Evolutionary conservation across 2,888 invertebrate species (phyloP), one percentile per base, ranked within the genome.

Genomic region (Eubasilissa splendida): DNA sequence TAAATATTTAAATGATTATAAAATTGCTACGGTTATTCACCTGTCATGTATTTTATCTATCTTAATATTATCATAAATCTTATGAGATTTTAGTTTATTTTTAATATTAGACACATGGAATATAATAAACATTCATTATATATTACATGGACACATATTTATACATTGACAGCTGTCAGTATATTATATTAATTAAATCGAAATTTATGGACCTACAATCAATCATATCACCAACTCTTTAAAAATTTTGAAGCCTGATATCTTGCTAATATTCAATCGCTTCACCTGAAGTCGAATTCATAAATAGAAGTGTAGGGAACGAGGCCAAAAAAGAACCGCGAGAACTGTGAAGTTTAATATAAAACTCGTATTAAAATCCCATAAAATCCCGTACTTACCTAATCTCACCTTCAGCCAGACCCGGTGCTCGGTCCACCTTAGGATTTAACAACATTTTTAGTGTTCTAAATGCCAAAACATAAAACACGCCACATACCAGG

Each of bases 331-430:
- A 53, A 70, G 70, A 53, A 54, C 22, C 70, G 31, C 70, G 53
- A 70, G n/a, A 73, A 73, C 74, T 58, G 58, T 50, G 58, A 42
- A 74, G 59, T 54, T 74, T 71, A 42, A 74, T 76, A 76, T 63
- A 76, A 76, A 76, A 66, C 65, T 63, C 76, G 70, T 60, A 80
- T 80, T 14, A 77, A 78, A 74, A 52, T 12, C 63, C n/a, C 78
- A 75, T 81, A 77, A 81, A 81, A 81, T 8, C 33, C 54, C 53
- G 50, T n/a, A 70, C 31, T 70, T 70, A 68, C 50, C 68, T 68
- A 33, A 14, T 68, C 68, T 50, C 50, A 68, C 68, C 68, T 68
- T 50, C 14, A 42, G n/a, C 42, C 50, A 68, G 50, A 68, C 50
- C 33, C n/a, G 33, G 42, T 60, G 22, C 22, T 70, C 70, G 52